Base-by-base conservation (phyloP, 2,113 vertebrate species). In the Erinaceus europaeus region DNA sequence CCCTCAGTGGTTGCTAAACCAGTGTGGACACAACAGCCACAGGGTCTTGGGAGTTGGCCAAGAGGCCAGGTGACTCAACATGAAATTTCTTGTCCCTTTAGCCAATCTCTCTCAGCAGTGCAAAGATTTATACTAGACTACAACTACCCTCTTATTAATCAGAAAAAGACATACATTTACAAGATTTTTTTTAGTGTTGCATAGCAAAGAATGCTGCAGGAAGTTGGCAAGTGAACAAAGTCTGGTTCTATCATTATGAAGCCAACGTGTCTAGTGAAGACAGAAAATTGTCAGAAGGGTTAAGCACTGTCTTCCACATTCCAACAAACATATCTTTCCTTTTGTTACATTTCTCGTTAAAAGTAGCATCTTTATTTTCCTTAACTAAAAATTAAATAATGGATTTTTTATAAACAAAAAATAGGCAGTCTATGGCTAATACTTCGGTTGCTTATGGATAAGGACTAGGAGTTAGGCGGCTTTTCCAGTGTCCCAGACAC, bases 11-110 rank as follows among this genome's bases (percentile, higher is more conserved):
- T 34, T 6, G 27, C 36, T 20, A 44, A 79, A n/a, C 65, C 64
- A 81, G 14, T 9, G 53, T 32, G n/a, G 59, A 23, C 77, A 61
- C 42, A 40, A n/a, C 23, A 78, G 74, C 23, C 34, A 1, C 5
- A 20, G 52, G 32, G 42, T 64, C n/a, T 10, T 75, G 79, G 78
- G 75, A 85, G 17, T 9, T 32, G 32, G 77, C 84, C 90, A 73
- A 64, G 69, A 44, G 59, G 52, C 57, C 94, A 94, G 80, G 86
- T 86, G 87, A 90, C 69, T 89, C 77, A 40, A 78, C 23, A 18
- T 2, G 18, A 57, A 62, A 34, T 83, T 62, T 89, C 62, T 61
- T 50, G 64, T 71, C 84, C 69, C 61, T 55, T n/a, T 25, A 67
- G 73, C 73, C 32, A 69, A 42, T 48, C 61, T 84, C 80, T 86